Conservation (phyloP, 1,140 invertebrate species). For the Temnothorax nylanderi region DNA sequence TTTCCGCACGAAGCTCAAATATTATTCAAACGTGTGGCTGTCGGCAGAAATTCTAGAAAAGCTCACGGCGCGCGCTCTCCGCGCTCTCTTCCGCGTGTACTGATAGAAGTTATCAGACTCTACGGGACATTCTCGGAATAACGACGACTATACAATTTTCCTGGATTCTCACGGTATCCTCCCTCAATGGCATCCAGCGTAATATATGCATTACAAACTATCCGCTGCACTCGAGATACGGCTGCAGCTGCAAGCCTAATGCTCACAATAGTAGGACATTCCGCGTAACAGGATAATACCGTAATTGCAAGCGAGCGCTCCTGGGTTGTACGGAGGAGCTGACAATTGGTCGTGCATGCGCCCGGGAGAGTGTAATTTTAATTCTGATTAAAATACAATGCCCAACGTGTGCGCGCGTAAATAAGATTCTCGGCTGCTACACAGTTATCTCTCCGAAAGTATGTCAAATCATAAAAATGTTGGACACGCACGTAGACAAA, state of each 20-base stretch:
- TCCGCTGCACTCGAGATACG: slow-evolving; percentile 6
- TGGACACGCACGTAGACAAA: not conserved
- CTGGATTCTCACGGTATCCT: slow-evolving; percentile 77
- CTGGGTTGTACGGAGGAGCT: not conserved
- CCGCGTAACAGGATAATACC: slow-evolving; percentile 44
- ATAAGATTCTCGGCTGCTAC: not conserved
- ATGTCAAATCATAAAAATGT: slow-evolving; percentile 14
- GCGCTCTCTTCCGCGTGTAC: not conserved
- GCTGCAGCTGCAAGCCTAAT: slow-evolving; percentile 21
- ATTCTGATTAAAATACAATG: slow-evolving; percentile 42
- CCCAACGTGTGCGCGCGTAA: not conserved
- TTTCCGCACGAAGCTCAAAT: not conserved
- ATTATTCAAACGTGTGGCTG: not conserved
- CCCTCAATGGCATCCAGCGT: slow-evolving; percentile 48
- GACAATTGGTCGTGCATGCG: not conserved
- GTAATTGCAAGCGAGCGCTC: slow-evolving; percentile 34
- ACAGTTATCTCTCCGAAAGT: slow-evolving; percentile 4
- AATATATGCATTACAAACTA: slow-evolving; percentile 36
- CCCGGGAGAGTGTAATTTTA: slow-evolving; percentile 14
- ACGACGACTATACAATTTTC: slow-evolving; percentile 69
- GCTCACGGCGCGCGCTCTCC: not conserved
- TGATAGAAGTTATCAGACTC: slow-evolving; percentile 30
- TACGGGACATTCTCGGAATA: not conserved
- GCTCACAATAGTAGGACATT: slow-evolving; percentile 52
- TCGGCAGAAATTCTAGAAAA: slow-evolving; percentile 3